Conservation (phyloP, 1,140 invertebrate genomes). For the Dreissena rostriformis region DNA sequence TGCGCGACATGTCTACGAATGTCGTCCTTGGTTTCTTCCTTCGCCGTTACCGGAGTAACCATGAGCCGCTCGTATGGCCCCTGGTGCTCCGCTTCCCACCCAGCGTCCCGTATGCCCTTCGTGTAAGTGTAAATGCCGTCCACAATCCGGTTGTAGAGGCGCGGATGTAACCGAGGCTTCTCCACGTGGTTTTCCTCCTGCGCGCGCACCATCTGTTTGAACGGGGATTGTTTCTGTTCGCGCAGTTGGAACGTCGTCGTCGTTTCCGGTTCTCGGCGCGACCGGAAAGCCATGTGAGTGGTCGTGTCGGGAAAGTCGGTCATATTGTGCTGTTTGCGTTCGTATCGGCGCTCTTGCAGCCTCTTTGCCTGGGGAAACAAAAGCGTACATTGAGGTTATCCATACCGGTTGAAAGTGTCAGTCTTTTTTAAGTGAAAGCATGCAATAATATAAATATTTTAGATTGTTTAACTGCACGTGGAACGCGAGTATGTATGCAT, state of each 20-base stretch:
- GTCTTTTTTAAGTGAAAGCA: too few species aligned
- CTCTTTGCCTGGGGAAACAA: constrained; percentile 26
- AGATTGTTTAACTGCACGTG: too few species aligned
- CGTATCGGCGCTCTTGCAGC: constrained; percentile 32
- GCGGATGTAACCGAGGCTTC: constrained; percentile 37
- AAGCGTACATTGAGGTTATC: too few species aligned
- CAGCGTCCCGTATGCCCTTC: constrained; percentile 18
- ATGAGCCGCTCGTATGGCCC: constrained; percentile 40
- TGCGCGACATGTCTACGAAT: neutral
- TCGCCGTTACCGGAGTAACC: constrained; percentile 43
- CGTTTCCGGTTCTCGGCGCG: constrained; percentile 33
- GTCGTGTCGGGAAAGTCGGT: constrained; percentile 18
- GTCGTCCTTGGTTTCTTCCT: constrained; percentile 42
- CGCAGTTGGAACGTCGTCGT: constrained; percentile 28
- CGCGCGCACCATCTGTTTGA: constrained; percentile 44
- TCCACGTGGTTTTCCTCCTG: constrained; percentile 12
- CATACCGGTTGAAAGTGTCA: too few species aligned
- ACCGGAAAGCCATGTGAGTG: constrained; percentile 40
- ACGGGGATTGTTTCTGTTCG: constrained; percentile 45
- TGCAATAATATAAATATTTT: too few species aligned
- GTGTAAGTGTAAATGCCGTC: constrained; percentile 54
- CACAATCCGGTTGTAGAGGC: constrained; percentile 49
- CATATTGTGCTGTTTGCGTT: constrained; percentile 49
- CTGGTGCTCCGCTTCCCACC: neutral
- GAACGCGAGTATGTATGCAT: too few species aligned